Base-by-base conservation (phyloP, 2,113 vertebrate species). In the Uria aalge region DNA sequence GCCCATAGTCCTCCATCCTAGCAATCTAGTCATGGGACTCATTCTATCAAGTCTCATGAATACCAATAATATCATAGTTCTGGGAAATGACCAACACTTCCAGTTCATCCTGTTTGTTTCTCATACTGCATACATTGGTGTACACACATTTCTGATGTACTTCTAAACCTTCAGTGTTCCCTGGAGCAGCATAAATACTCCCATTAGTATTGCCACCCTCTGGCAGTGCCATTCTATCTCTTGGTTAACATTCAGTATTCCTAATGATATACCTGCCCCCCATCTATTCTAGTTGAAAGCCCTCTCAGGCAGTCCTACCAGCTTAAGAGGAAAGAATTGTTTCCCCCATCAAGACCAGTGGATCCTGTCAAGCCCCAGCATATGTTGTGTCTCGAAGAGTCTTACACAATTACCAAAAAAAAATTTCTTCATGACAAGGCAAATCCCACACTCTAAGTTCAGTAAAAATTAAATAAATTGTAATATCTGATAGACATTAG, bases 291-390 rank as follows among this genome's bases (percentile, higher is more conserved):
- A 32, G 43, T 73, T 66, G 41, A 73, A 57, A 88, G 11, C 5
- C 14, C 11, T 43, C 30, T 81, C 50, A 57, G 50, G n/a, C 9
- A 63, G 17, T 20, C 21, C n/a, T 64, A 20, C 20, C 32, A 41
- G 5, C 2, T 50, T 66, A 66, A 3, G 2, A 73, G 20, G 13
- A 73, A 66, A 64, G 12, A 71, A 34, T 11, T 26, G 6, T 60
- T 78, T 60, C 17, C 34, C 7, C 13, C 26, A 11, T 15, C 2
- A 1, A 22, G 11, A 45, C 7, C 0, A 1, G 17, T 15, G 4
- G 24, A 36, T 57, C 26, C 13, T 43, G 22, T 43, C 26, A 57
- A 21, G 26, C 8, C 4, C 5, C 36, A 59, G 24, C 14, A 43
- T 22, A 43, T 5, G 6, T 38, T 52, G 32, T 66, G 26, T 56